Percentiles rank a stretch among this genome's conserved stretches.
These are phyloP conservation scores for Mizuhopecten yessoensis DNA, from an alignment of 1,140 invertebrate genomes.

Conservation along the genomic window DNA sequence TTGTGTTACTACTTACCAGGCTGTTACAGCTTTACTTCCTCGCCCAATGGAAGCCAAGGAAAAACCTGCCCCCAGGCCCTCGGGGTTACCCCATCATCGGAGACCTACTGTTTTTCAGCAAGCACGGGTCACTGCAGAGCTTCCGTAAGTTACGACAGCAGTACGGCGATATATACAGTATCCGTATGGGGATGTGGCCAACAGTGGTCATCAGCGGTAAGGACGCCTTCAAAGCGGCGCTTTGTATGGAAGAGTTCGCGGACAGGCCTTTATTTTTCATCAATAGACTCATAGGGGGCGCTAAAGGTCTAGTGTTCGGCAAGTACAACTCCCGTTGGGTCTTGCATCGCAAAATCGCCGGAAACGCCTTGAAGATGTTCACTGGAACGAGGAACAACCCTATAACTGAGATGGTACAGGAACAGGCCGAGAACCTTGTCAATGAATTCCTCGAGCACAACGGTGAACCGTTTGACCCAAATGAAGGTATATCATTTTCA, in stretches of 20 bases:
- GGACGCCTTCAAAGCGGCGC: conserved; percentile 63
- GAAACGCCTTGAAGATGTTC: conserved; percentile 58
- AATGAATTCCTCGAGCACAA: conserved; percentile 48
- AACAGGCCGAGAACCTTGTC: conserved; percentile 55
- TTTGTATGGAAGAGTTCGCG: conserved; percentile 66
- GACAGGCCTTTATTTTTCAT: conserved; percentile 67
- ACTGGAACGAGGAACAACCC: conserved; percentile 50
- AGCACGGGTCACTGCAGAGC: conserved; percentile 48
- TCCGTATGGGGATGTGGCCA: conserved; percentile 68
- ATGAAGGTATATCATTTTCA: conserved; percentile 46
- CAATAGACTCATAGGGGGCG: conserved; percentile 42
- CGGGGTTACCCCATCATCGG: conserved; percentile 73
- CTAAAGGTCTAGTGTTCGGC: conserved; percentile 52
- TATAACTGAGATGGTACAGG: conserved; percentile 56
- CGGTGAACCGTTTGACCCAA: conserved; percentile 61
- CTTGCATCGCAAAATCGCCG: conserved; percentile 60
- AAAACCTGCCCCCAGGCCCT: conserved; percentile 70
- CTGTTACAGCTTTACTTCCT: not conserved
- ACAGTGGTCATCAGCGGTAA: conserved; percentile 68
- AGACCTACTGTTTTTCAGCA: conserved; percentile 70
- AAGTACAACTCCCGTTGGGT: conserved; percentile 59
- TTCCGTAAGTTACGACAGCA: conserved; percentile 49
- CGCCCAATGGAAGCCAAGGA: not conserved
- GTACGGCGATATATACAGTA: conserved; percentile 72
- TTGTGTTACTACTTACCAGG: not conserved